A percentile compares a stretch with the other conserved stretches of the same genome.
Conservation (phyloP, 2,797 vertebrate species). For the Coilia nasus region DNA sequence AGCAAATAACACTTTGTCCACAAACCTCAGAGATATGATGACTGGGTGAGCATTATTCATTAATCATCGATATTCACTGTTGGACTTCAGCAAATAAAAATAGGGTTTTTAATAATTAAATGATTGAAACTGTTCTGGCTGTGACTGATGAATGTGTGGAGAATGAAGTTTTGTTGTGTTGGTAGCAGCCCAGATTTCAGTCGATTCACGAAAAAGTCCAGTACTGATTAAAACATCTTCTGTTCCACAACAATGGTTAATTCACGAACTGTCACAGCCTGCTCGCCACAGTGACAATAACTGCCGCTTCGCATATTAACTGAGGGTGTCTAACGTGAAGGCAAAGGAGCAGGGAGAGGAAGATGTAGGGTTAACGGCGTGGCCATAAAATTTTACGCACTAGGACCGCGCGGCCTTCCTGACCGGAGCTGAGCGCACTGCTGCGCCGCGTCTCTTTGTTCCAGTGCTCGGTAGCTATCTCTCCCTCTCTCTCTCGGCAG, state of each 20-base stretch:
- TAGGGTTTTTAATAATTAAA: too few relatives aligned
- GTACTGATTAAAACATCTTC: neutral
- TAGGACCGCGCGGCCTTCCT: slow-evolving; percentile 49
- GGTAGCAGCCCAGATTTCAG: neutral
- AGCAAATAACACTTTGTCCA: neutral
- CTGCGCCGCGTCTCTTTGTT: slow-evolving; percentile 69
- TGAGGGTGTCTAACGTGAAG: neutral
- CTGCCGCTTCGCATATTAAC: neutral
- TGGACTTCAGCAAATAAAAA: too few relatives aligned
- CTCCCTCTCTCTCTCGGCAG: slow-evolving; percentile 32
- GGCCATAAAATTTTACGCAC: slow-evolving; percentile 35
- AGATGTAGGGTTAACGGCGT: neutral
- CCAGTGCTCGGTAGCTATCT: slow-evolving; percentile 62
- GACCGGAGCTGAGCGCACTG: slow-evolving; percentile 31
- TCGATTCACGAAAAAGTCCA: neutral
- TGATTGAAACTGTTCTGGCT: too few relatives aligned
- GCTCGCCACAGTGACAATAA: neutral
- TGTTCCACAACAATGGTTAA: slow-evolving; percentile 5
- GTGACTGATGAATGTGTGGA: neutral
- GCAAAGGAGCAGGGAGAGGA: slow-evolving; percentile 39
- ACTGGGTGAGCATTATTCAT: neutral
- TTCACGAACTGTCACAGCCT: neutral
- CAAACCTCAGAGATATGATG: neutral
- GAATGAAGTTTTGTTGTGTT: neutral
- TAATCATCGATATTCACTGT: neutral